Evolutionary conservation across 1,140 invertebrate genomes (phyloP).

Genomic region (Druon quercuslanigerum): DNA sequence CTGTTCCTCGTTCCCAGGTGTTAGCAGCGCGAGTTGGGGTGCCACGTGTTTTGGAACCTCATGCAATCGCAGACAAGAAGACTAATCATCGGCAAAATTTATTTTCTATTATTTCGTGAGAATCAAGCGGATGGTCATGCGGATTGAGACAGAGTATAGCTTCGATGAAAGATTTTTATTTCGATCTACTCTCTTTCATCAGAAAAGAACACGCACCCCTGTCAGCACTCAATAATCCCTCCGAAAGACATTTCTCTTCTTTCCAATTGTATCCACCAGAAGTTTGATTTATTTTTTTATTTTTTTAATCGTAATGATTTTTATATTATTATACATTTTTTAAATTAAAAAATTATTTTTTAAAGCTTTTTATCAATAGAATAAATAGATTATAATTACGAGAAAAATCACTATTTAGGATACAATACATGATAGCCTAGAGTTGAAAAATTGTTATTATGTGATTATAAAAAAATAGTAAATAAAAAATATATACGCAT

Average conservation of each 20-base stretch:
- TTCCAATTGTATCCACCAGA: too few species aligned
- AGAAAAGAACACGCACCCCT: slow-evolving; percentile 10
- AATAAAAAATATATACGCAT: too few species aligned
- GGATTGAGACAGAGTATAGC: slow-evolving; percentile 22
- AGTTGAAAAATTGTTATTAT: too few species aligned
- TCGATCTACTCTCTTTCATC: slow-evolving; percentile 3
- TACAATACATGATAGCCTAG: too few species aligned
- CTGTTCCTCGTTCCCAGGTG: slow-evolving; percentile 14
- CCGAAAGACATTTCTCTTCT: slow-evolving; percentile 12
- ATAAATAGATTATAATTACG: too few species aligned
- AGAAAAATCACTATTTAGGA: too few species aligned
- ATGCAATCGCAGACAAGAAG: slow-evolving; percentile 16
- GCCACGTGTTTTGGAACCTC: slow-evolving; percentile 22
- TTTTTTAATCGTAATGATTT: too few species aligned
- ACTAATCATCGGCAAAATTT: slow-evolving; percentile 14
- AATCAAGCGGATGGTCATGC: slow-evolving; percentile 6
- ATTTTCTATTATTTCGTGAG: slow-evolving; percentile 28
- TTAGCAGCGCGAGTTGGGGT: background rate
- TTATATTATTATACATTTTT: too few species aligned
- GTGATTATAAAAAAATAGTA: too few species aligned
- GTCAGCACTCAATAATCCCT: slow-evolving; percentile 23
- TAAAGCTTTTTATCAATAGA: too few species aligned
- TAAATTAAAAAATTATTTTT: too few species aligned
- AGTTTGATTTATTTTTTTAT: too few species aligned
- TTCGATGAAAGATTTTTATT: slow-evolving; percentile 30